Evolutionary conservation across 2,797 vertebrate species (phyloP).

Genomic region (Tarsius wallacei): DNA sequence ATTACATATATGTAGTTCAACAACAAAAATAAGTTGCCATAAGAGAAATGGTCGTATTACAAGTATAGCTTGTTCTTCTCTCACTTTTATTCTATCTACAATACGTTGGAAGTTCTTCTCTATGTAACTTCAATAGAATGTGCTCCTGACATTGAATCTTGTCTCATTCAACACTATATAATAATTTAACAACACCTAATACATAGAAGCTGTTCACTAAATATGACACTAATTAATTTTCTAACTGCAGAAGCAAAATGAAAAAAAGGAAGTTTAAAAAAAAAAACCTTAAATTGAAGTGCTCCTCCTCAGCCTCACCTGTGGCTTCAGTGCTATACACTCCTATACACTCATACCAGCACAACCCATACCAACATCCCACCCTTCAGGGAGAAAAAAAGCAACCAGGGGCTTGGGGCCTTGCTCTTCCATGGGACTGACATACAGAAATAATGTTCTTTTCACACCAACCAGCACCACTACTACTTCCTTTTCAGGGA

Average conservation of each 20-base stretch:
- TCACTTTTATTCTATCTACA: background rate
- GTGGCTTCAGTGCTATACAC: background rate
- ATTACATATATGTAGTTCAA: constrained; percentile 10
- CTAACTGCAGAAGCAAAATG: background rate
- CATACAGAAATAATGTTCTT: background rate
- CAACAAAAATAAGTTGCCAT: constrained; percentile 26
- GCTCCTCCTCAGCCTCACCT: background rate
- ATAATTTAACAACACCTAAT: constrained; percentile 33
- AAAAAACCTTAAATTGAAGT: background rate
- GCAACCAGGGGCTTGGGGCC: background rate
- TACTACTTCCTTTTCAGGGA: background rate
- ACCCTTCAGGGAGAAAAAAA: background rate
- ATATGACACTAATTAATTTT: background rate
- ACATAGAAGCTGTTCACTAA: constrained; percentile 34
- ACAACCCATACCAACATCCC: background rate
- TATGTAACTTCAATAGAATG: background rate
- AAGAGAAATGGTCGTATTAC: background rate
- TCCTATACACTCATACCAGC: background rate
- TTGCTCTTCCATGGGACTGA: background rate
- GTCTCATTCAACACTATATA: constrained; percentile 12
- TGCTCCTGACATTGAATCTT: background rate
- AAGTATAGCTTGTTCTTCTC: background rate
- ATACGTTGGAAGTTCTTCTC: constrained; percentile 24
- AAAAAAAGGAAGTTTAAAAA: background rate
- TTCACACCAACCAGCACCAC: background rate